phyloP scores from a whole-genome alignment of 2,888 invertebrate genomes.

The Abrostola tripartita region DNA sequence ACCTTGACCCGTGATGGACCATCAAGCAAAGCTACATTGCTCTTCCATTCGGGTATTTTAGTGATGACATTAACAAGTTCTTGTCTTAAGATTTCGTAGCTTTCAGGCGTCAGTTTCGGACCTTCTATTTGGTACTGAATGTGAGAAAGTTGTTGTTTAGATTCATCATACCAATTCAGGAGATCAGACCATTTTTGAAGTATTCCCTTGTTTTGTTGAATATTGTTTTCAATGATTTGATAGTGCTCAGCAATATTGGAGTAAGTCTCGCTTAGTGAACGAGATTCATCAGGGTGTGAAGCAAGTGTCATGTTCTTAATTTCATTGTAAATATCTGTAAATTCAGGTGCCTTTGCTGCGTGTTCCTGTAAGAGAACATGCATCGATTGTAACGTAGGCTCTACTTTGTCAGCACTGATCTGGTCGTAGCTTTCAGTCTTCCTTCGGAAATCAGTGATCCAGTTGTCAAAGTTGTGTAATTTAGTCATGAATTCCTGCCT shows the following conservation, averaged over 20 bases:
- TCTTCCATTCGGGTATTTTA: constrained; percentile 92
- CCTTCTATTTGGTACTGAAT: constrained; percentile 94
- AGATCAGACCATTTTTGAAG: constrained; percentile 95
- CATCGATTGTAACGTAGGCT: constrained; percentile 92
- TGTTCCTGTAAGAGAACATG: constrained; percentile 95
- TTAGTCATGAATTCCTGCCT: constrained; percentile 95
- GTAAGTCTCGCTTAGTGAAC: constrained; percentile 92
- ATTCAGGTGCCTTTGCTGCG: constrained; percentile 93
- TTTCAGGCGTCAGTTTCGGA: constrained; percentile 91
- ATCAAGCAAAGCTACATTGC: constrained; percentile 90
- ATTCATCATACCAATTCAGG: constrained; percentile 93
- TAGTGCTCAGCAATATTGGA: constrained; percentile 93
- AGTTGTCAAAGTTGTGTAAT: constrained; percentile 93
- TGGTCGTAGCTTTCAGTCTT: constrained; percentile 94
- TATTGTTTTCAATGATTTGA: constrained; percentile 92
- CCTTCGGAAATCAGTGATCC: constrained; percentile 92
- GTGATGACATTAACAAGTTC: constrained; percentile 91
- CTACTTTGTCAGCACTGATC: constrained; percentile 94
- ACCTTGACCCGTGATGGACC: constrained; percentile 91
- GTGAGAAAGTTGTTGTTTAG: constrained; percentile 93
- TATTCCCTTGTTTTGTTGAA: constrained; percentile 92
- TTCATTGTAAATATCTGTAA: constrained; percentile 94
- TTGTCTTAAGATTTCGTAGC: constrained; percentile 90
- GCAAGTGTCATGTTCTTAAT: constrained; percentile 92
- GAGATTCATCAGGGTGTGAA: constrained; percentile 92